Evolutionary conservation across 2,888 invertebrate genomes (phyloP).

Genomic region (Acholoe squamosa): DNA sequence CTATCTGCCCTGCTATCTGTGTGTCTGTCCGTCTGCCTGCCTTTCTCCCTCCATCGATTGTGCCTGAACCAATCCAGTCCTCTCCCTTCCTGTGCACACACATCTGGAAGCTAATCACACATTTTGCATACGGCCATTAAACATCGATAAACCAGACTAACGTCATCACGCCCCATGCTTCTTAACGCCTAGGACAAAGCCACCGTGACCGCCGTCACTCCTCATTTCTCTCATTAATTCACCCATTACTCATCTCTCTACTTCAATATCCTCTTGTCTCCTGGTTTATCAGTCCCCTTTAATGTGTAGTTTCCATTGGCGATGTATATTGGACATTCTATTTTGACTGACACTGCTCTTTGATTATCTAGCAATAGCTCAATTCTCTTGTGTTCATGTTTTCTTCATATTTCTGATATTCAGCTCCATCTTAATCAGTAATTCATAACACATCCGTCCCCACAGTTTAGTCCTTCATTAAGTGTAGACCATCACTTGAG

Average conservation of each 20-base stretch:
- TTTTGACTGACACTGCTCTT: too few species aligned
- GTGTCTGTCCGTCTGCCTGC: background rate
- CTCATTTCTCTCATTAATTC: conserved; percentile 44
- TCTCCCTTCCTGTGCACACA: too few species aligned
- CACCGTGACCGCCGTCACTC: background rate
- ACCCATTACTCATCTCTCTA: conserved; percentile 19
- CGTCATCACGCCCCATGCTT: conserved; percentile 19
- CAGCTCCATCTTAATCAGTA: too few species aligned
- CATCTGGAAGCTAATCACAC: conserved; percentile 24
- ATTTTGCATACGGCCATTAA: conserved; percentile 47
- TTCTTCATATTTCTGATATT: too few species aligned
- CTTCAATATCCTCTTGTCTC: conserved; percentile 6
- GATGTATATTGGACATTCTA: too few species aligned
- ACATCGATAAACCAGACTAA: conserved; percentile 2
- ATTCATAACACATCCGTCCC: too few species aligned
- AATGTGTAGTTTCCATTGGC: too few species aligned
- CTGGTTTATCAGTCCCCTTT: too few species aligned
- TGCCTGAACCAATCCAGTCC: background rate
- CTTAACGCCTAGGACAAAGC: conserved; percentile 37
- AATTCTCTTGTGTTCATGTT: too few species aligned
- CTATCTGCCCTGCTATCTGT: background rate
- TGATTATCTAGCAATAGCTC: too few species aligned
- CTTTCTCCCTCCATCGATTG: background rate
- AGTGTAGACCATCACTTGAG: too few species aligned
- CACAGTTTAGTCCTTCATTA: too few species aligned